Conservation (phyloP, 2,797 vertebrate genomes). For the Mycteria americana region DNA sequence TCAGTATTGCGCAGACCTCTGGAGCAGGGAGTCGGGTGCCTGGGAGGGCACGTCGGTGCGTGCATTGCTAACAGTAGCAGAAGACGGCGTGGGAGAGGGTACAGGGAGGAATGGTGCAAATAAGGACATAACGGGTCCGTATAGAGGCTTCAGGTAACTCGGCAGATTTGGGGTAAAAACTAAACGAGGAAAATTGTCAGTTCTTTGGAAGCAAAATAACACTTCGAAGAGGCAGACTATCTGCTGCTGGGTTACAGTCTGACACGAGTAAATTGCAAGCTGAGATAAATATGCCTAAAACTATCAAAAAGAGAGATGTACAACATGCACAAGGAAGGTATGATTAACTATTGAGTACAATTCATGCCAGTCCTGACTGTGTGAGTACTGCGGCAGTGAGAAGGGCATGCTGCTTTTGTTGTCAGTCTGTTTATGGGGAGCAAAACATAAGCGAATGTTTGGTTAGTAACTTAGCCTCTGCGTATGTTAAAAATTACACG, state of each 20-base stretch:
- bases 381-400: neutral
- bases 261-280: conserved; percentile 60
- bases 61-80: neutral
- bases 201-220: conserved; percentile 57
- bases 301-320: conserved; percentile 26
- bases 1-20: neutral
- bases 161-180: conserved; percentile 54
- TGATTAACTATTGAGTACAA: conserved; percentile 42
- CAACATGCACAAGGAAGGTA: neutral
- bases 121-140: neutral
- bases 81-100: neutral
- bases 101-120: neutral
- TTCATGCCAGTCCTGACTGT: neutral
- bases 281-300: conserved; percentile 63
- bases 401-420: neutral
- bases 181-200: conserved; percentile 51
- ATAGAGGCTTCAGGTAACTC: conserved; percentile 42
- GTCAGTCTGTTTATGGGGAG: neutral
- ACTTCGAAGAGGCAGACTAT: conserved; percentile 66
- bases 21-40: rapidly evolving
- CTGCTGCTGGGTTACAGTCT: conserved; percentile 51
- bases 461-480: neutral
- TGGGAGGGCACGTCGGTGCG: neutral
- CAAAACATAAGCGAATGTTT: neutral
- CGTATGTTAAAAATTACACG: neutral